Conservation (phyloP, 2,797 vertebrate genomes). For the Ambastaia sidthimunki region DNA sequence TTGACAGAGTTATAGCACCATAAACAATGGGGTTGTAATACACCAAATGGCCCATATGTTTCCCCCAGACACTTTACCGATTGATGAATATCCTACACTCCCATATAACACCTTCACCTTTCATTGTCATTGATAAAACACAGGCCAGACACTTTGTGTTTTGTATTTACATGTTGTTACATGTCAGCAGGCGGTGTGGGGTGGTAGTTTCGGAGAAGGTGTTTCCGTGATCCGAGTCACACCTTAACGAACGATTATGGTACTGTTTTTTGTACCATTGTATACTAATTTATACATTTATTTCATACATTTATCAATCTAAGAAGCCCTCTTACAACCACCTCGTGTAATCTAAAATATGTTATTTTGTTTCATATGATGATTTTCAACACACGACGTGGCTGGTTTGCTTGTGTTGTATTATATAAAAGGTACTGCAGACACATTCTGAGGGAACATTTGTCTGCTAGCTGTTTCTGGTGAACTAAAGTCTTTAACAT, state of each 20-base stretch:
- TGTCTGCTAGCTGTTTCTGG: not conserved
- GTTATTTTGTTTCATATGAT: not conserved
- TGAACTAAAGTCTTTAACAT: not conserved
- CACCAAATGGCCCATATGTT: constrained; percentile 34
- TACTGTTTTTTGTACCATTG: not conserved
- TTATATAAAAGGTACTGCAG: too few relatives aligned
- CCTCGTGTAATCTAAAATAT: not conserved
- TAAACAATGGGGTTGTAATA: constrained; percentile 5
- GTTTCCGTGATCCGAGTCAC: not conserved
- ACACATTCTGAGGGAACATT: too few relatives aligned
- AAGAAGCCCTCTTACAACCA: not conserved
- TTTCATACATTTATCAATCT: not conserved
- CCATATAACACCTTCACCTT: not conserved
- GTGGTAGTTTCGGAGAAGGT: not conserved
- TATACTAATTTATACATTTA: too few relatives aligned
- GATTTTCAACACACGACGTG: not conserved
- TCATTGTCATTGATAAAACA: not conserved
- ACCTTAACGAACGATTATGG: not conserved
- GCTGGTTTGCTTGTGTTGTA: not conserved
- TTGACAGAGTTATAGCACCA: not conserved
- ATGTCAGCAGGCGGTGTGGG: constrained; percentile 1
- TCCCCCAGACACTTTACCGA: not conserved
- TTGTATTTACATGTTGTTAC: constrained; percentile 41
- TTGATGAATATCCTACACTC: constrained; percentile 20
- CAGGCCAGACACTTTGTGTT: constrained; percentile 22